Conservation (phyloP, 2,797 vertebrate species). For the Acrocephalus scirpaceus region DNA sequence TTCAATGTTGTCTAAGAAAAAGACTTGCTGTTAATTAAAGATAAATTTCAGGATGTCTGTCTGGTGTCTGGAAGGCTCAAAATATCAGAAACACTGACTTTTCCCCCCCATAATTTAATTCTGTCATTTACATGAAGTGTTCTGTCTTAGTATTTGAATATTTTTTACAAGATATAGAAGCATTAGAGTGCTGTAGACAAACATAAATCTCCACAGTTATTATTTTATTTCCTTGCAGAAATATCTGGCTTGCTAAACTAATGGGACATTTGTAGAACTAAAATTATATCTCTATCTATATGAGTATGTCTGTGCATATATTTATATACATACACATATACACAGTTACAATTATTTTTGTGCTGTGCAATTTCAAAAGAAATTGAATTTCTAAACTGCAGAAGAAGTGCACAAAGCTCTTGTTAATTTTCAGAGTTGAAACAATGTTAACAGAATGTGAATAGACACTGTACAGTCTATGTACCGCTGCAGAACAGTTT, state of each 20-base stretch:
- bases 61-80: neutral
- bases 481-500: neutral
- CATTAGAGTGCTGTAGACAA: neutral
- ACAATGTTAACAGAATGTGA: neutral
- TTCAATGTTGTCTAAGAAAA: neutral
- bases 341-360: neutral
- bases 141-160: neutral
- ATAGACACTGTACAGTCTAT: neutral
- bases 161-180: neutral
- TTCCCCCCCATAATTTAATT: neutral
- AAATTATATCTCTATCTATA: neutral
- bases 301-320: neutral
- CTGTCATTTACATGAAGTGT: neutral
- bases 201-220: neutral
- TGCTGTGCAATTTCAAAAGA: neutral
- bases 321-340: neutral
- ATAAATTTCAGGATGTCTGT: neutral
- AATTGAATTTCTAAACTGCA: neutral
- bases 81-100: neutral
- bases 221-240: neutral
- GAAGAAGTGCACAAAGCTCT: neutral
- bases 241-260: neutral
- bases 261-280: neutral
- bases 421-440: neutral
- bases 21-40: neutral